phyloP scores from a whole-genome alignment of 53 echinoderm and acorn worm genomes.

The Zoroaster sp. region DNA sequence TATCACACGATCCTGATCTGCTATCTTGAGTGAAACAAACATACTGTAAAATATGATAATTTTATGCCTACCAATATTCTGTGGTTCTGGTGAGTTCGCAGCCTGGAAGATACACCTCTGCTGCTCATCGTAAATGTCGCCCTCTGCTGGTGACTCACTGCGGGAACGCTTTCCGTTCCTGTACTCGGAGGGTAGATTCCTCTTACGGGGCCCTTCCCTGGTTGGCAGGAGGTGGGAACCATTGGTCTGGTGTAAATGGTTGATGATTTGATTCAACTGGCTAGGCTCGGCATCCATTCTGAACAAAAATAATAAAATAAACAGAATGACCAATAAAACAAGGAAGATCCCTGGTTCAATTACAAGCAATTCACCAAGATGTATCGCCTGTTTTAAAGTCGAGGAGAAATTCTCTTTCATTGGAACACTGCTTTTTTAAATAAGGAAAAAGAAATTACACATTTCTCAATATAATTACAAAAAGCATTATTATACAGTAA shows the following conservation, averaged over 20 bases:
- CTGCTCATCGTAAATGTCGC: slow-evolving; percentile 92
- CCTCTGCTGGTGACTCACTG: slow-evolving; percentile 79
- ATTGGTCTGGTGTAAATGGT: slow-evolving; percentile 76
- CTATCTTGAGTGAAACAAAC: no score
- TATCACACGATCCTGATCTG: no score
- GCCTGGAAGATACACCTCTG: slow-evolving; percentile 92
- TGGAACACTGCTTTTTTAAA: no score
- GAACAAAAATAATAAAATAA: neutral
- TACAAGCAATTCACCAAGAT: no score
- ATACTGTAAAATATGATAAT: no score
- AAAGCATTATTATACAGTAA: no score
- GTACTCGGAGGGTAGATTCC: slow-evolving; percentile 49
- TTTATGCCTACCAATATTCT: slow-evolving; percentile 79
- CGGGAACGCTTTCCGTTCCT: slow-evolving; percentile 76
- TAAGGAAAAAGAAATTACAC: no score
- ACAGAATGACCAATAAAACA: no score
- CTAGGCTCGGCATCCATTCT: slow-evolving; percentile 47
- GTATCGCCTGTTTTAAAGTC: no score
- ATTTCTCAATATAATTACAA: no score
- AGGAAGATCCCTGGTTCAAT: no score
- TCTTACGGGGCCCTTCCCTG: slow-evolving; percentile 64
- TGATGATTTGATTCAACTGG: slow-evolving; percentile 80
- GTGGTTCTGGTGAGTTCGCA: slow-evolving; percentile 96
- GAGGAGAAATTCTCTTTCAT: no score
- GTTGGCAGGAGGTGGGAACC: slow-evolving; percentile 43